phyloP scores from a whole-genome alignment of 2,888 invertebrate species.

The Morpho deidamia region DNA sequence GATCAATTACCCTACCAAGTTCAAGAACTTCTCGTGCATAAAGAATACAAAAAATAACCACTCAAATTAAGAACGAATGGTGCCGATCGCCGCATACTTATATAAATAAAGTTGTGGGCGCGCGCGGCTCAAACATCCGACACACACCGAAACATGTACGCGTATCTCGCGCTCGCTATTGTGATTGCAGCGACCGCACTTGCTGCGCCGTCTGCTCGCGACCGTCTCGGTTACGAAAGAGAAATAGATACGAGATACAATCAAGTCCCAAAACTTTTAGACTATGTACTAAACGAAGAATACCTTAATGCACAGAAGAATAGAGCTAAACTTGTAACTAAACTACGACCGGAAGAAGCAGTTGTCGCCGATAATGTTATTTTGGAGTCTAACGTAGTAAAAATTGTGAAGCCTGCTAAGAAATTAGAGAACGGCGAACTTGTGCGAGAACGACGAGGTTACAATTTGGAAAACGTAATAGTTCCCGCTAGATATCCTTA shows the following conservation, averaged over 20 bases:
- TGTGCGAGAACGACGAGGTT: slow-evolving; percentile 62
- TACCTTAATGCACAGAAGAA: slow-evolving; percentile 54
- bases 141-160: slow-evolving; percentile 70
- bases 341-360: slow-evolving; percentile 52
- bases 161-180: slow-evolving; percentile 63
- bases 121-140: slow-evolving; percentile 71
- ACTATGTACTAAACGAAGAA: slow-evolving; percentile 54
- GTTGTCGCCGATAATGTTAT: slow-evolving; percentile 63
- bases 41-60: slow-evolving; percentile 51
- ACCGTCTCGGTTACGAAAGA: slow-evolving; percentile 62
- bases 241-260: slow-evolving; percentile 59
- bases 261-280: slow-evolving; percentile 53
- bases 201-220: slow-evolving; percentile 39
- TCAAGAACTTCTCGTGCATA: slow-evolving; percentile 52
- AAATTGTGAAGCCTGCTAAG: slow-evolving; percentile 52
- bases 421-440: slow-evolving; percentile 44
- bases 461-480: slow-evolving; percentile 71
- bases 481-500: slow-evolving; percentile 71
- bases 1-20: slow-evolving; percentile 52
- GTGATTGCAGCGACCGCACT: slow-evolving; percentile 49
- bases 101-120: slow-evolving; percentile 66
- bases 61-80: slow-evolving; percentile 70
- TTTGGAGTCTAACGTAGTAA: slow-evolving; percentile 64
- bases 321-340: slow-evolving; percentile 63
- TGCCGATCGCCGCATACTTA: slow-evolving; percentile 62